Conservation (phyloP, 2,113 vertebrate genomes). For the Cygnus buccinator region DNA sequence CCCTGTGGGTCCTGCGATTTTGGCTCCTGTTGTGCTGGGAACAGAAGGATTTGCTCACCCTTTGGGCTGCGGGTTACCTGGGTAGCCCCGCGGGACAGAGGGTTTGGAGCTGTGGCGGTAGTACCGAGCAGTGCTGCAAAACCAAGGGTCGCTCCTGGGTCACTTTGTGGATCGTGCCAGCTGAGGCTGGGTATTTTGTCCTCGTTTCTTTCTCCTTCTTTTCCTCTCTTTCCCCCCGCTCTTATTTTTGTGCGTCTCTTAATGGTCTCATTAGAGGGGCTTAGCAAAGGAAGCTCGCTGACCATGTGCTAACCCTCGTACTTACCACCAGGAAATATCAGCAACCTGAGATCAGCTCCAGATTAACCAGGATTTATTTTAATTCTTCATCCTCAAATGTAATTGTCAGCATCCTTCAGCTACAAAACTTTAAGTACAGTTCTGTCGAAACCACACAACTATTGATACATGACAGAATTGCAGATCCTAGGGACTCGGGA, state of each 20-base stretch:
- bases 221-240: background rate
- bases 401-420: background rate
- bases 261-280: background rate
- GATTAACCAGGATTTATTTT: background rate
- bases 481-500: background rate
- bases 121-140: too few relatives aligned
- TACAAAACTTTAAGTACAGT: background rate
- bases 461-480: accelerated
- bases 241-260: background rate
- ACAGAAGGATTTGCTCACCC: too few relatives aligned
- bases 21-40: background rate
- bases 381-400: background rate
- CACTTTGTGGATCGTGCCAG: background rate
- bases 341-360: background rate
- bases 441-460: background rate
- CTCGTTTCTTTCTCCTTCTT: background rate
- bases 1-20: background rate
- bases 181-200: background rate
- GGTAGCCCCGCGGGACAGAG: background rate
- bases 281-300: background rate
- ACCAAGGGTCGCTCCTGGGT: background rate
- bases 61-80: background rate
- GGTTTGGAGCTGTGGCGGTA: background rate
- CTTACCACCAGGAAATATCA: background rate
- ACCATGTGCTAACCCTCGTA: background rate